Conservation (phyloP, 2,113 vertebrate species). For the Scomber colias region DNA sequence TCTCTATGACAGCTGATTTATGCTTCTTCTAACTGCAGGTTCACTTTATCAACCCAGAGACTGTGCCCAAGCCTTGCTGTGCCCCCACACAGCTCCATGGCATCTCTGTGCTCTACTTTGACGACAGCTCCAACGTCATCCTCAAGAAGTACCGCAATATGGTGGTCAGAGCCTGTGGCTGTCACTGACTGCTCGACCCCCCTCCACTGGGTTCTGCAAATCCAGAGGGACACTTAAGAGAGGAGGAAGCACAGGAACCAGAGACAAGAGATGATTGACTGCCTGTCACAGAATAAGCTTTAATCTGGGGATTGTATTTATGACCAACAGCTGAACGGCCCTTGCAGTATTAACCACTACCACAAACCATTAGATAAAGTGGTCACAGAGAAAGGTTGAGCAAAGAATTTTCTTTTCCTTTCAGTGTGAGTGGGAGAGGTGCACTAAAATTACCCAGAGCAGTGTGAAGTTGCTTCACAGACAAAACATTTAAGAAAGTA, state of each 20-base stretch:
- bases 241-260: constrained; percentile 10
- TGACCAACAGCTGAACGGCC: constrained; percentile 42
- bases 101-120: constrained; percentile 98
- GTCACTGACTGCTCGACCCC: constrained; percentile 85
- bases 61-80: constrained; percentile 96
- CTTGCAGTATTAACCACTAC: constrained; percentile 40
- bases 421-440: constrained; percentile 12
- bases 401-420: constrained; percentile 13
- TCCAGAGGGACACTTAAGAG: not conserved
- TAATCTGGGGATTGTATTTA: constrained; percentile 39
- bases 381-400: constrained; percentile 23
- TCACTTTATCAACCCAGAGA: constrained; percentile 97
- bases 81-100: constrained; percentile 97
- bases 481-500: not conserved
- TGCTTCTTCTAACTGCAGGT: constrained; percentile 83
- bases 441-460: constrained; percentile 9
- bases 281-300: constrained; percentile 34
- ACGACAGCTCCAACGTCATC: constrained; percentile 98
- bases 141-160: constrained; percentile 99
- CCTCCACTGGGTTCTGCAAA: not conserved
- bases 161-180: constrained; percentile 97
- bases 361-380: constrained; percentile 17
- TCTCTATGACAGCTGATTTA: constrained; percentile 11
- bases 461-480: constrained; percentile 11
- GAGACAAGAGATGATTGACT: constrained; percentile 28